Evolutionary conservation across 37 sponge, comb jelly and placozoan species (phyloP).

Genomic region (Axinella damicornis): DNA sequence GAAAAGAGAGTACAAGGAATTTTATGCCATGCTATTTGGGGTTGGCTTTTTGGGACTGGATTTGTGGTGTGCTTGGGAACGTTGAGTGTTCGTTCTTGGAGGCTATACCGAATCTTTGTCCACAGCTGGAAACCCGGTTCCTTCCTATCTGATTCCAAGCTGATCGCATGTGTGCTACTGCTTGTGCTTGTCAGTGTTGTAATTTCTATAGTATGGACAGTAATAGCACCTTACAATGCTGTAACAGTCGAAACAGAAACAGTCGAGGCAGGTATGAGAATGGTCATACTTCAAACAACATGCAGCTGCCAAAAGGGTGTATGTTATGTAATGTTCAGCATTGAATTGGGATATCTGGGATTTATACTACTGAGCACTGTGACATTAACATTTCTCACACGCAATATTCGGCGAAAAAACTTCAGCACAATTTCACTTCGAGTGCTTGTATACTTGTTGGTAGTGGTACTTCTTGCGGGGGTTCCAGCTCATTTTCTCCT

Average conservation of each 20-base stretch:
- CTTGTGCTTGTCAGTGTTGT: neutral
- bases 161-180: neutral
- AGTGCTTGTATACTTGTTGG: neutral
- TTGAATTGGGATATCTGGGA: neutral
- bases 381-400: neutral
- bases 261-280: too few species aligned
- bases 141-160: conserved; percentile 5
- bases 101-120: conserved; percentile 48
- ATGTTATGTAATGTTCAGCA: neutral
- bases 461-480: neutral
- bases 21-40: neutral
- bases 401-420: neutral
- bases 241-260: too few species aligned
- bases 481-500: too few species aligned
- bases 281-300: too few species aligned
- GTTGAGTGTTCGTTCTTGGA: conserved; percentile 15
- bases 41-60: neutral
- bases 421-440: conserved; percentile 15
- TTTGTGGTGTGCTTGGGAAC: conserved; percentile 9
- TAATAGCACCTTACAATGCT: neutral
- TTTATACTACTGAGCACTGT: neutral
- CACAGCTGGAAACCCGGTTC: conserved; percentile 16
- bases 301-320: too few species aligned
- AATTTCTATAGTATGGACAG: conserved; percentile 14
- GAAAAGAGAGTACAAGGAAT: neutral